Evolutionary conservation across 2,797 vertebrate genomes (phyloP), one percentile per base, ranked within the genome.

Genomic region (Sternotherus odoratus): DNA sequence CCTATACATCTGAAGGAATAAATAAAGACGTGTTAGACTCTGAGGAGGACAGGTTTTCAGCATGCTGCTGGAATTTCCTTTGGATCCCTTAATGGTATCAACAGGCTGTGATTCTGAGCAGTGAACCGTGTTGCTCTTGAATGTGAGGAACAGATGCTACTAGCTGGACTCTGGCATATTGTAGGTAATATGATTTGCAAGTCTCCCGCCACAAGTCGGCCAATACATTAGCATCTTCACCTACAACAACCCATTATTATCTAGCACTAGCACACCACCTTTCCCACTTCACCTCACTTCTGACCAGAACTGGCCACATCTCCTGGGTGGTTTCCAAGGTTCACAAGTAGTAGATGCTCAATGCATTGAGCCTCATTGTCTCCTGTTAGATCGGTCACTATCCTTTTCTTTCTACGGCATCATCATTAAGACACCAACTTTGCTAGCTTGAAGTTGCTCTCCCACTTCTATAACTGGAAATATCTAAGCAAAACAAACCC

Each of bases 1-100:
- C 94, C 99, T 99, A 98, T 99, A 99, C 99, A 99, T 99, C 99
- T 99, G 97, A 54, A 85, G 83, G 91, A 88, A 95, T 75, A 93
- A 77, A 91, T 3, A 90, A 91, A 94, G 88, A 63, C 8, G 3
- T 51, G 84, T 89, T 28, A 60, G 48, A 7, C 79, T 60, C 46
- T 84, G 49, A 60, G 80, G 21, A 69, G 15, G 1, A 56, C 4
- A 81, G 77, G 48, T 85, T 90, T 93, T 91, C 85, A 87, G 21
- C 85, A 8, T 46, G 39, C 39, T 48, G 72, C 90, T 75, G 86
- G 39, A 85, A 53, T 39, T 46, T 43, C 43, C 24, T 39, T 48
- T 75, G 43, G 15, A 8, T 48, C 43, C 8, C 43, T 48, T 46
- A 75, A 12, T 2, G 0, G 50, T 89, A 33, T 57, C 66, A 80